phyloP scores from a whole-genome alignment of 1,140 invertebrate species.

The Globodera rostochiensis region DNA sequence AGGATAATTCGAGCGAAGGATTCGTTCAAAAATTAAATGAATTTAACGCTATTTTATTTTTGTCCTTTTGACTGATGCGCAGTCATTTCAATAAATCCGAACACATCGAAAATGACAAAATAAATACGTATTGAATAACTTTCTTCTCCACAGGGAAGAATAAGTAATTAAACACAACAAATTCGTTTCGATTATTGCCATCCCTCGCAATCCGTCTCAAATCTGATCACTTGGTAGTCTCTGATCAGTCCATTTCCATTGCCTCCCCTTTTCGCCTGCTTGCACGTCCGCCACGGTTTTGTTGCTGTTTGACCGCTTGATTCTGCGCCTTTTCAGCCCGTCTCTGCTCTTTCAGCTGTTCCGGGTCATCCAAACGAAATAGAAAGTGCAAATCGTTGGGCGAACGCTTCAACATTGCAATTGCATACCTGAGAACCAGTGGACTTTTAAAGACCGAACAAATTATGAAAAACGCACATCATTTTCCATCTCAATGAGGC shows the following conservation, averaged over 20 bases:
- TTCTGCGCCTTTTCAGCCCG: conserved; percentile 8
- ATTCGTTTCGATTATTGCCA: not conserved
- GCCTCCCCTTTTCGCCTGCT: not conserved
- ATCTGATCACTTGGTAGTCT: not conserved
- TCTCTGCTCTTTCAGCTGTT: conserved; percentile 13
- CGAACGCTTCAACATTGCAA: conserved; percentile 20
- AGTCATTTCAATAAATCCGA: no score
- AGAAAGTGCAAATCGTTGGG: not conserved
- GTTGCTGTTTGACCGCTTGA: not conserved
- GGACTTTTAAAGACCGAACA: not conserved
- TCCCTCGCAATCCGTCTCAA: not conserved
- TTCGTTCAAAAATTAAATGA: no score
- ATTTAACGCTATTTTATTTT: no score
- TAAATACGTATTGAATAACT: no score
- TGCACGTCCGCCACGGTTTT: not conserved
- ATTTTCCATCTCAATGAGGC: conserved; percentile 31
- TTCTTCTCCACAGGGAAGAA: not conserved
- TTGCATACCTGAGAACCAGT: conserved; percentile 20
- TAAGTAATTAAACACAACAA: not conserved
- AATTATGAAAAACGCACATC: conserved; percentile 28
- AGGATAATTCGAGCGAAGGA: no score
- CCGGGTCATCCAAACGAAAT: conserved; percentile 15
- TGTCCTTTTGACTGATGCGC: no score
- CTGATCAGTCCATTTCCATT: conserved; percentile 5
- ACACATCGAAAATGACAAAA: no score